Base-by-base conservation (phyloP, 2,888 invertebrate species). In the Ceraclea dissimilis region DNA sequence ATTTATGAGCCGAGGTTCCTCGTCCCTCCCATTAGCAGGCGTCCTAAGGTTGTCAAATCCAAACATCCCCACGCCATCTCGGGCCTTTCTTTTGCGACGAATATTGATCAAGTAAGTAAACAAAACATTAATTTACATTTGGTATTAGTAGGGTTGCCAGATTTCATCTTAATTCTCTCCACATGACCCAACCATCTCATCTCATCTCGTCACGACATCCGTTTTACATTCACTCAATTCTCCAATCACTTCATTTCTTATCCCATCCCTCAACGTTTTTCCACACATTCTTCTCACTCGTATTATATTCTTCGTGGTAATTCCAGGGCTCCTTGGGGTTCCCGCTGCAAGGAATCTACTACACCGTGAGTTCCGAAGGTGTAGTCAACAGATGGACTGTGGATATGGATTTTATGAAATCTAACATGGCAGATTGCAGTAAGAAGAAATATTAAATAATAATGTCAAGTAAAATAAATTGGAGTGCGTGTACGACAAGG, bases 311-410 rank as follows among this genome's bases (percentile, higher is more conserved):
- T n/a, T 6, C 31, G 6, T 31, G 31, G 6, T 44, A 44, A 57
- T 49, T 56, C 13, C 68, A 80, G 75, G 79, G 81, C 64, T 75
- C 81, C 60, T 75, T 70, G 13, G 76, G 75, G 11, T 79, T 78
- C 64, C 79, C 81, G 61, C 75, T 79, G 61, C 80, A 81, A 57
- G 90, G 90, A 46, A 79, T 79, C 64, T 90, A 89, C 70, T 69
- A 90, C 60, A 86, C 90, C 0, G 82, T 82, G 26, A 89, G 89
- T 65, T 83, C 82, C 63, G 90, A 90, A 66, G 91, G 91, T 1
- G 74, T 79, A 64, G 79, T 91, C 63, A 86, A 87, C 68, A 86
- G 88, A 71, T 91, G 90, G 90, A 80, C 85, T 0, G 70, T 85
- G 16, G 83, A 86, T 64, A 80, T 89, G 76, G 76, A 79, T n/a